Evolutionary conservation across 2,113 vertebrate species (phyloP), one percentile per base, ranked within the genome.

Genomic region (Carassius auratus): DNA sequence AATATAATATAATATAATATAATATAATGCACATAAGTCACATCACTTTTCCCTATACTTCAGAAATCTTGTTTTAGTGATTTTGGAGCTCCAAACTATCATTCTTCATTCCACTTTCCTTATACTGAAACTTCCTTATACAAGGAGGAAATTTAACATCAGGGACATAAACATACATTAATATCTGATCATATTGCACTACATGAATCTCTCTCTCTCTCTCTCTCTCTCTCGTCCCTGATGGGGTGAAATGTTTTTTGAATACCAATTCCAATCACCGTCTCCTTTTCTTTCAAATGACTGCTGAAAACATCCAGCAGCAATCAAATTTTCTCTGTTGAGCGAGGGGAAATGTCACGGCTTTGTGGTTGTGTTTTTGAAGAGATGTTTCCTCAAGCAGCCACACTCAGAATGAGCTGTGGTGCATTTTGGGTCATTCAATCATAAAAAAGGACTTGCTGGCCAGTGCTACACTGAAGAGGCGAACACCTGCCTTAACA

Each of bases 291-390:
- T 79, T 62, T 80, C 77, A 80, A 62, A 21, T 62, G 57, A 26
- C 36, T 26, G 36, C 77, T 42, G 38, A 78, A 48, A 79, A 80
- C 77, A 62, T 62, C 77, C 77, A 64, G 77, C 57, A 23, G 77
- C 57, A 62, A 80, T 80, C 77, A 64, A n/a, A 78, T 80, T 64
- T 80, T 62, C 77, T 80, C 36, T 80, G 21, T 80, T 4, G 77
- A 80, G 57, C 23, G 57, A 64, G 59, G 59, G 36, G 36, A 64
- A 80, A 80, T 64, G 59, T 80, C 64, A 80, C 0, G 38, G 77
- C 59, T 80, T 80, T 80, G 77, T 45, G 33, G 13, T 64, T 8
- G 14, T 80, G 77, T 64, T 48, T 80, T 45, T 64, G 36, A 64
- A 64, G 33, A 17, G 77, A 77, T 7, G 57, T 62, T 42, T 80